phyloP scores from a whole-genome alignment of 1,140 invertebrate genomes.

The Diploscapter pachys region DNA sequence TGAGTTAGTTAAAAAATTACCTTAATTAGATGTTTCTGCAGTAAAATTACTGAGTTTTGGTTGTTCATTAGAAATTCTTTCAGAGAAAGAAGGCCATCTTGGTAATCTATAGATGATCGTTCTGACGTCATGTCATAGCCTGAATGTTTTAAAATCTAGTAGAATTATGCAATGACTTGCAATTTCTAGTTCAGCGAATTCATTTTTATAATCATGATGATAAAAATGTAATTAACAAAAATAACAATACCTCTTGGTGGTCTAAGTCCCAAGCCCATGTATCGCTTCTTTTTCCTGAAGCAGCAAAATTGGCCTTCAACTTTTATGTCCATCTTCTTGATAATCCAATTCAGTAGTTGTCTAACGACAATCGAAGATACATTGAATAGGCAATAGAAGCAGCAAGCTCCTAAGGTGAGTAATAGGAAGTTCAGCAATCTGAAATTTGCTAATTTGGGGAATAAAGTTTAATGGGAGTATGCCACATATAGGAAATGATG shows the following conservation, averaged over 20 bases:
- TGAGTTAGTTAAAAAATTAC: background rate
- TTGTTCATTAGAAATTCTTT: slow-evolving; percentile 41
- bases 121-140: slow-evolving; percentile 40
- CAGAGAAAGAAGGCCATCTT: slow-evolving; percentile 35
- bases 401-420: slow-evolving; percentile 69
- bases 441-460: slow-evolving; percentile 55
- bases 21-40: slow-evolving; percentile 39
- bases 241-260: slow-evolving; percentile 35
- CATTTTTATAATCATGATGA: no score
- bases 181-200: no score
- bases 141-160: background rate
- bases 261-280: slow-evolving; percentile 39
- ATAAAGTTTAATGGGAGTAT: no score
- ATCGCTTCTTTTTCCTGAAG: slow-evolving; percentile 27
- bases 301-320: slow-evolving; percentile 30
- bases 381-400: slow-evolving; percentile 72
- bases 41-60: slow-evolving; percentile 36
- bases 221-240: background rate
- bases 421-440: slow-evolving; percentile 67
- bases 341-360: slow-evolving; percentile 69
- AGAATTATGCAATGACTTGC: no score
- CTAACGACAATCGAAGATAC: slow-evolving; percentile 72
- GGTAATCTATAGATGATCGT: slow-evolving; percentile 35
- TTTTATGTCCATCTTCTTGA: slow-evolving; percentile 60
- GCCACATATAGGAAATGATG: no score